These are phyloP conservation scores for Bujurquina vittata DNA, from an alignment of 2,113 vertebrate genomes.

Conservation along the genomic window DNA sequence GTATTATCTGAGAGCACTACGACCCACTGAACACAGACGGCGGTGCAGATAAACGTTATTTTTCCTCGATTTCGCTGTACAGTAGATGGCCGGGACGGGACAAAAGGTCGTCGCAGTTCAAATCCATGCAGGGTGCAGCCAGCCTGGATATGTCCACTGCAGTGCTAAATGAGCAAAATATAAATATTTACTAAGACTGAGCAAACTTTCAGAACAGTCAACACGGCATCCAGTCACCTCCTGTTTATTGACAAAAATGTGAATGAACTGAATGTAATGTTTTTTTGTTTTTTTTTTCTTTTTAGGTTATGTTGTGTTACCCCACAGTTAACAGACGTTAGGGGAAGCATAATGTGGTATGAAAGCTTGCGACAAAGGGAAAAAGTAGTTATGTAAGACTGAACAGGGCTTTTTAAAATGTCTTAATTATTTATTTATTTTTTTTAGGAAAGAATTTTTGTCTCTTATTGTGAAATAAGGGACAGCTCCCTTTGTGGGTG, in stretches of 20 bases:
- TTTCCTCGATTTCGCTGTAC: constrained; percentile 1
- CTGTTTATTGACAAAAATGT: constrained; percentile 17
- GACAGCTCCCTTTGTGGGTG: neutral
- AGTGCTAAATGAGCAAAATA: constrained; percentile 46
- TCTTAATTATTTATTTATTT: neutral
- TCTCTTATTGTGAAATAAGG: constrained; percentile 4
- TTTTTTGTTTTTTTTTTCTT: neutral
- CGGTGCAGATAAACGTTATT: constrained; percentile 1
- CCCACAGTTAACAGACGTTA: neutral
- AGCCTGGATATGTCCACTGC: constrained; percentile 7
- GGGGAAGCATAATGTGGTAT: neutral
- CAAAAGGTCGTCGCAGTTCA: constrained; percentile 57
- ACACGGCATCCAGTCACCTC: constrained; percentile 3
- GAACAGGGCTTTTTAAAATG: neutral
- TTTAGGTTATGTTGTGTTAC: neutral
- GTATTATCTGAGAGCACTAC: neutral
- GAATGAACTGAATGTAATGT: constrained; percentile 17
- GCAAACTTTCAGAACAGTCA: constrained; percentile 44
- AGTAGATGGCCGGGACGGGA: constrained; percentile 23
- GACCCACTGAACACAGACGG: neutral
- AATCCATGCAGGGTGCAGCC: constrained; percentile 28
- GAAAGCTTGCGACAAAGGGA: neutral
- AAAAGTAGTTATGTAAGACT: neutral
- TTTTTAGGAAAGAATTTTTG: constrained; percentile 3
- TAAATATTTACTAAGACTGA: constrained; percentile 72